Evolutionary conservation across 2,797 vertebrate genomes (phyloP), one percentile per base, ranked within the genome.

Genomic region (Uromys caudimaculatus): DNA sequence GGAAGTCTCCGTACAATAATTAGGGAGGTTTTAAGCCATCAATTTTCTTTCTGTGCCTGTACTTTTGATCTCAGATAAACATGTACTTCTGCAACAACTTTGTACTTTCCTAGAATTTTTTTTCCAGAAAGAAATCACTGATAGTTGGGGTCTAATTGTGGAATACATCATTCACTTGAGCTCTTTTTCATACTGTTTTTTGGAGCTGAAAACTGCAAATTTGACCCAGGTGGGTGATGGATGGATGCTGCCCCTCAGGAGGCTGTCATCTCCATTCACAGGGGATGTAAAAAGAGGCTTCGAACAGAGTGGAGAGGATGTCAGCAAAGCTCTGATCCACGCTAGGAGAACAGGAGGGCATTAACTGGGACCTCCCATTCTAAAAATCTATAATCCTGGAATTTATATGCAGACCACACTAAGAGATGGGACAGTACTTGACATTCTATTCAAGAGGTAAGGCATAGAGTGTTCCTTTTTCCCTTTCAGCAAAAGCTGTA

Each of bases 401-500:
- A 86, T 92, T 95, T 93, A 93, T 14, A 29, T 88, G 38, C 41
- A 93, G 62, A 60, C 7, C 52, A 21, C 23, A 54, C 29, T 19
- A 41, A 92, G n/a, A 76, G 35, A 69, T 38, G n/a, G 77, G 38
- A 3, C 71, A 41, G 60, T 13, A 21, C 6, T 90, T 91, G 78
- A 35, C 71, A 64, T 84, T 94, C 41, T 56, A 19, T 47, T 89
- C 56, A 94, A 79, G 75, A 71, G 56, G 82, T 71, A 62, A 79
- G 41, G 38, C 35, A 54, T 29, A 83, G 88, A 54, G 13, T 5
- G 5, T 6, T 23, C 78, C 47, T n/a, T 29, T 60, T 38, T 73
- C 13, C 50, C 85, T 14, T 71, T 60, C 91, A 94, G 52, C 56
- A 88, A 97, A 89, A 96, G 77, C 75, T 89, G 73, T 91, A 91